Evolutionary conservation across 2,888 invertebrate species (phyloP), one percentile per base, ranked within the genome.

Genomic region (Drosophila kanekoi): DNA sequence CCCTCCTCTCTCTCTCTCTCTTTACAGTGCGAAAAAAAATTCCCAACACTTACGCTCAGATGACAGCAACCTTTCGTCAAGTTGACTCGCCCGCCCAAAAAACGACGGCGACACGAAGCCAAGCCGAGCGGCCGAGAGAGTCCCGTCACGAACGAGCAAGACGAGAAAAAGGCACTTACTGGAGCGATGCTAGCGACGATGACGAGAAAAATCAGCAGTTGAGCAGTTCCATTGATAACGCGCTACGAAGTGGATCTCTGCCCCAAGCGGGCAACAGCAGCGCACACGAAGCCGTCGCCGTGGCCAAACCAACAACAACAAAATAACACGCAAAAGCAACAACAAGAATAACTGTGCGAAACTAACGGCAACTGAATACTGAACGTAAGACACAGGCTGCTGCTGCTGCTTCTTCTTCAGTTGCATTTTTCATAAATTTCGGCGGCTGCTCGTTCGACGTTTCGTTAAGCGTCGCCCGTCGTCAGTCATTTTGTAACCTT

Each of bases 171-270:
- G 45, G 40, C 61, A 43, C 69, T 69, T 89, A 84, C 53, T 87
- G 72, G 77, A 79, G 82, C 89, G 85, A 86, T 89, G 85, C 85
- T 86, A 72, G 80, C 77, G 66, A 82, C 71, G 84, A 79, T 79
- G 84, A 72, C 79, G 88, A 84, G 89, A 89, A 89, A 84, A 90
- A 89, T 88, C 80, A 88, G 86, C 83, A 90, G 90, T 86, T 90
- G 75, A 87, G 84, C 90, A 89, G 89, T 89, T 89, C 75, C 80
- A 80, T 90, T 90, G 90, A 89, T 90, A 89, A 89, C 90, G 89
- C 79, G 90, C 80, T 83, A 63, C 89, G 90, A 85, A 90, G 84
- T 90, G 85, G 89, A 78, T 89, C 89, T 89, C 90, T 81, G 68
- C 69, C 69, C 77, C 60, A 66, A 62, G 45, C 48, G 61, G 59